Conservation (phyloP, 2,113 vertebrate species). For the Lophura nycthemera region DNA sequence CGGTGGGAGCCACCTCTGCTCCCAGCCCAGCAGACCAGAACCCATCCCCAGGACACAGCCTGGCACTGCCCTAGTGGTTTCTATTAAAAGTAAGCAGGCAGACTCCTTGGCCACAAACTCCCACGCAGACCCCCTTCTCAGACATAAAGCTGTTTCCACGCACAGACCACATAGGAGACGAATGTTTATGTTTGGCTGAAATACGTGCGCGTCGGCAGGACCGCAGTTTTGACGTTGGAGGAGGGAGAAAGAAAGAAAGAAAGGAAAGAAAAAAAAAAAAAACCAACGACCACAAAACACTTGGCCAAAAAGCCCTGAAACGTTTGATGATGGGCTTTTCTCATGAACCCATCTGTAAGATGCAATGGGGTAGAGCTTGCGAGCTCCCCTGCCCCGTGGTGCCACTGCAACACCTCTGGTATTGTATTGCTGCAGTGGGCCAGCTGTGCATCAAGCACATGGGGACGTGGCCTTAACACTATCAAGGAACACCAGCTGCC, state of each 20-base stretch:
- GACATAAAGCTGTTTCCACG: neutral
- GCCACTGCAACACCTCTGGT: neutral
- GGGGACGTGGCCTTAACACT: neutral
- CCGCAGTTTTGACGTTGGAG: neutral
- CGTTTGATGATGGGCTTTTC: neutral
- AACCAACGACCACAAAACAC: neutral
- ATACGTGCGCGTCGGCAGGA: fast-evolving
- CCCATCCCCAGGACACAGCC: neutral
- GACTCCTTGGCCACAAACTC: neutral
- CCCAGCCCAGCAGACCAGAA: neutral
- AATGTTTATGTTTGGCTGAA: neutral
- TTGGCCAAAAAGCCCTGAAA: neutral
- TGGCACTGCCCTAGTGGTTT: fast-evolving
- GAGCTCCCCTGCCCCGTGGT: neutral
- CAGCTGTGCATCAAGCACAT: neutral
- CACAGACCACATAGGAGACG: neutral
- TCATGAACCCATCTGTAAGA: neutral
- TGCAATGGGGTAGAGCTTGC: neutral
- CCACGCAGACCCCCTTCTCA: neutral
- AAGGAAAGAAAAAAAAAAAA: neutral
- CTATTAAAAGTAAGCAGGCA: neutral
- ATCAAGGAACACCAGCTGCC: neutral
- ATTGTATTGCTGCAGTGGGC: neutral
- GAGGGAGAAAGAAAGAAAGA: neutral
- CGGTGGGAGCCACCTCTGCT: neutral